These are phyloP conservation scores for Diacarnus erythraeanus DNA, from an alignment of 37 sponge, comb jelly and placozoan species.

Conservation along the genomic window DNA sequence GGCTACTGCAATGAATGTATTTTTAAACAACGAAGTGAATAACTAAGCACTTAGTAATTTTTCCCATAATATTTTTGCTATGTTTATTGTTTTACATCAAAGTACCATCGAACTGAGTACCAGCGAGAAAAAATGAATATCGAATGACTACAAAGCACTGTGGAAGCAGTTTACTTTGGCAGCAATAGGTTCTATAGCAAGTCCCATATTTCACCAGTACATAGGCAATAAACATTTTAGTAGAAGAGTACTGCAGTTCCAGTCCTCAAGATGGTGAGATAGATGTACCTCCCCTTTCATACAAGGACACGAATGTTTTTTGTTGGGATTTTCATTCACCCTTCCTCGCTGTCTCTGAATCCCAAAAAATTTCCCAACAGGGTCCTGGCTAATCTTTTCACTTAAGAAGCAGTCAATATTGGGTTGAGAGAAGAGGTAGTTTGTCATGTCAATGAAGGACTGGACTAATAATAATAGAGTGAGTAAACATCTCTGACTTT, in stretches of 20 bases:
- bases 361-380: background rate
- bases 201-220: too few species aligned
- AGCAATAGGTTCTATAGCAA: too few species aligned
- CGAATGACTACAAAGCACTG: background rate
- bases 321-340: background rate
- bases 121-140: background rate
- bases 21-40: background rate
- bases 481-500: too few species aligned
- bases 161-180: background rate
- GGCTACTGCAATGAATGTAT: background rate
- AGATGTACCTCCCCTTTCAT: background rate
- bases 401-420: background rate
- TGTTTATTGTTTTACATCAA: too few species aligned
- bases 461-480: background rate
- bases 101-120: background rate
- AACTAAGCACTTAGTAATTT: background rate
- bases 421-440: background rate
- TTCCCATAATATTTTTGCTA: too few species aligned
- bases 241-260: too few species aligned
- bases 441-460: background rate
- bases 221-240: too few species aligned
- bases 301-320: background rate
- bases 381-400: background rate
- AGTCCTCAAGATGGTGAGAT: background rate
- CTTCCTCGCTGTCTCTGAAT: background rate